Evolutionary conservation across 2,888 invertebrate genomes (phyloP).

Genomic region (Parnassius apollo): DNA sequence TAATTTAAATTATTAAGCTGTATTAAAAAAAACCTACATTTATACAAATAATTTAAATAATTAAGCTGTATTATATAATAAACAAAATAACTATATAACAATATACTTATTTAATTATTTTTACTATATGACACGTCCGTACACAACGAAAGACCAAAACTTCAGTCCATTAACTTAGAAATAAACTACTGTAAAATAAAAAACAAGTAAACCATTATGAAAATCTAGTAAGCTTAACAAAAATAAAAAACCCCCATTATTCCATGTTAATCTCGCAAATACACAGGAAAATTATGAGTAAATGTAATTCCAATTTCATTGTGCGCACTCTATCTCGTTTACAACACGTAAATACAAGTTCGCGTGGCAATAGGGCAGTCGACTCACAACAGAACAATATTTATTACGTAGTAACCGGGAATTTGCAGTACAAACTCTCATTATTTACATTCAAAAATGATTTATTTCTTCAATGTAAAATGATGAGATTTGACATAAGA

Average conservation of each 20-base stretch:
- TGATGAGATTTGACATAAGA: not conserved
- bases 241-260: not conserved
- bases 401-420: constrained; percentile 15
- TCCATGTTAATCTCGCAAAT: constrained; percentile 1
- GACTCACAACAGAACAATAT: constrained; percentile 25
- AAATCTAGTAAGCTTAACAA: too few relatives aligned
- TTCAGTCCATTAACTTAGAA: too few relatives aligned
- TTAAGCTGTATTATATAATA: too few relatives aligned
- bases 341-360: constrained; percentile 30
- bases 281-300: constrained; percentile 13
- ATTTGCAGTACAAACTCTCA: constrained; percentile 20
- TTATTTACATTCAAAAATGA: constrained; percentile 19
- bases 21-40: too few relatives aligned
- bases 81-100: too few relatives aligned
- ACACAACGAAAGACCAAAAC: too few relatives aligned
- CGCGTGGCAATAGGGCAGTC: constrained; percentile 28
- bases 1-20: too few relatives aligned
- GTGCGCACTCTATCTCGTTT: constrained; percentile 20
- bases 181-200: too few relatives aligned
- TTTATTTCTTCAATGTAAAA: constrained; percentile 8
- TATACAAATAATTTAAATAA: too few relatives aligned
- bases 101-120: too few relatives aligned
- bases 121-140: too few relatives aligned
- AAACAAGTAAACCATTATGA: too few relatives aligned
- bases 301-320: constrained; percentile 18